Percentiles rank a stretch among this genome's conserved stretches.
Evolutionary conservation across 2,113 vertebrate species (phyloP).

Genomic region (Helogale parvula): DNA sequence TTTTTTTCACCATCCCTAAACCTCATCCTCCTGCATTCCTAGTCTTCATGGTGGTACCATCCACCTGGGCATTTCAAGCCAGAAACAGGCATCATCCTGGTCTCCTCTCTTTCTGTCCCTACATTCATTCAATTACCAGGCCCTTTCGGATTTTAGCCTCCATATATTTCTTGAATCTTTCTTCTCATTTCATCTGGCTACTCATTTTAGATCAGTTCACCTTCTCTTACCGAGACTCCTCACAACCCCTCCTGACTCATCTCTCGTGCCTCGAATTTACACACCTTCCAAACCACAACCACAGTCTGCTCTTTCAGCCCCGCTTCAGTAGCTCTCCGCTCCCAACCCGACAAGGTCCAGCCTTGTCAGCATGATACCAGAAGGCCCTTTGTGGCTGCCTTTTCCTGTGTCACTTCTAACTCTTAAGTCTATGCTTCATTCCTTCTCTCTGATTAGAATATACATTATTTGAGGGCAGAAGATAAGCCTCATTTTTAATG

Average conservation of each 20-base stretch:
- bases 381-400: not conserved
- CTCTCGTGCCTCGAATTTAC: not conserved
- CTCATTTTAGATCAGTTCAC: not conserved
- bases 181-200: not conserved
- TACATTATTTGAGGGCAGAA: conserved; percentile 21
- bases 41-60: not conserved
- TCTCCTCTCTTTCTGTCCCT: not conserved
- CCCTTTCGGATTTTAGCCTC: not conserved
- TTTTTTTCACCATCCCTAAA: not conserved
- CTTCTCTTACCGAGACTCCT: not conserved
- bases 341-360: not conserved
- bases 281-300: not conserved
- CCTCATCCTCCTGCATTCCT: not conserved
- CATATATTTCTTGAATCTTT: not conserved
- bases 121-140: not conserved
- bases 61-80: not conserved
- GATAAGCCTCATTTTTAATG: not conserved
- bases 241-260: not conserved
- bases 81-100: not conserved
- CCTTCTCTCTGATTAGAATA: not conserved
- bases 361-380: not conserved
- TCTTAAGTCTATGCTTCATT: conserved; percentile 24
- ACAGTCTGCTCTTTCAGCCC: not conserved
- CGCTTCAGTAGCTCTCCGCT: not conserved
- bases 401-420: not conserved